These are phyloP conservation scores for Strigops habroptila DNA, from an alignment of 2,113 vertebrate species.

Conservation along the genomic window DNA sequence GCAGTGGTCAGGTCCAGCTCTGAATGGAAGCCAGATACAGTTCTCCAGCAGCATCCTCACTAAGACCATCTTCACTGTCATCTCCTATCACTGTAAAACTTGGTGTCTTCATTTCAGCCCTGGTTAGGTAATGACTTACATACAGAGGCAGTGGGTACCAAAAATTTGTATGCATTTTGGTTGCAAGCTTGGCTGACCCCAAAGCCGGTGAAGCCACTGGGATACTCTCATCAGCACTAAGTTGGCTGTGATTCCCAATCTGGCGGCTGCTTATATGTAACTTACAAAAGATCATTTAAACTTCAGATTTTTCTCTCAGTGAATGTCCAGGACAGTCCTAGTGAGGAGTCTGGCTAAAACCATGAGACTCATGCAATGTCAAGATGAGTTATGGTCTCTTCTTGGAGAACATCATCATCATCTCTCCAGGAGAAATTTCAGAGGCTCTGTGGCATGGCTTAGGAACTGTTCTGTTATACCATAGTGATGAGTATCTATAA, in stretches of 20 bases:
- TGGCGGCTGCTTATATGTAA: background rate
- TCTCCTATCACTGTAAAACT: background rate
- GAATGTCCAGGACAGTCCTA: background rate
- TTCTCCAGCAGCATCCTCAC: too few species aligned
- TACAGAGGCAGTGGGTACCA: background rate
- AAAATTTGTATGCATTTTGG: background rate
- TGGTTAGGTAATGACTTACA: background rate
- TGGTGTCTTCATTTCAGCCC: background rate
- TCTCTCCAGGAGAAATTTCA: background rate
- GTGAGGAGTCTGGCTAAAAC: background rate
- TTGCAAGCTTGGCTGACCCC: background rate
- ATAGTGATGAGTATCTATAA: background rate
- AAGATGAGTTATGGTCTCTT: background rate
- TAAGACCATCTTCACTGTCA: background rate
- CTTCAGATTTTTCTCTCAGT: background rate
- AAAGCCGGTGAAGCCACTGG: background rate
- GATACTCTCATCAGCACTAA: background rate
- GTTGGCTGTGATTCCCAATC: too few species aligned
- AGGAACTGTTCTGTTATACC: background rate
- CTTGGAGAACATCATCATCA: background rate
- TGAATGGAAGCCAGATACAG: too few species aligned
- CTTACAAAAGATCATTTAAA: background rate
- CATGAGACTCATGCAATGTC: background rate
- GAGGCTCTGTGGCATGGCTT: accelerated
- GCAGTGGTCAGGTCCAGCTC: background rate